Conservation (phyloP, 2,113 vertebrate genomes). For the Neofelis nebulosa region DNA sequence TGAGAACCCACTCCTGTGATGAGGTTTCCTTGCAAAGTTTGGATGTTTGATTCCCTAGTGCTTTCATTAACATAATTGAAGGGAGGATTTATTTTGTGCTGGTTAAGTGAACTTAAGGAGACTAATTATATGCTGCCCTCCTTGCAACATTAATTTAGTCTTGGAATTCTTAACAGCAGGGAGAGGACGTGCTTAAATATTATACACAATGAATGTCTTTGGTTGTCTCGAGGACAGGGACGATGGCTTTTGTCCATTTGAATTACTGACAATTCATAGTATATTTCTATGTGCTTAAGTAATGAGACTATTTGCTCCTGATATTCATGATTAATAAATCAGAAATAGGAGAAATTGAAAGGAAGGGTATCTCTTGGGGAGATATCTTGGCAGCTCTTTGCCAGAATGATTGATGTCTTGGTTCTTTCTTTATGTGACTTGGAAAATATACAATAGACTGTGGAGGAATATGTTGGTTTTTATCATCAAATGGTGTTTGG, state of each 20-base stretch:
- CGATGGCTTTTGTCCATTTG: neutral
- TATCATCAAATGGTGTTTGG: neutral
- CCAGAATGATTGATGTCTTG: neutral
- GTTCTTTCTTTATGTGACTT: neutral
- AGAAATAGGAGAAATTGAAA: neutral
- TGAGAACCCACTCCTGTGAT: neutral
- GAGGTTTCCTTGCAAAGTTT: neutral
- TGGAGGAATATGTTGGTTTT: neutral
- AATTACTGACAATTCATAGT: neutral
- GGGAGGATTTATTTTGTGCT: constrained; percentile 61
- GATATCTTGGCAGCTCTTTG: neutral
- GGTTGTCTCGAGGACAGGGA: neutral
- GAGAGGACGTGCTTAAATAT: neutral
- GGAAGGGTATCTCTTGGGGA: neutral
- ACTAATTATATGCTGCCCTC: constrained; percentile 45
- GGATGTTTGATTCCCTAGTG: neutral
- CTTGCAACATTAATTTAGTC: constrained; percentile 32
- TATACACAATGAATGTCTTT: neutral
- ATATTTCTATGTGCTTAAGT: neutral
- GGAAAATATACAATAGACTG: neutral
- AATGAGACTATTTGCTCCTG: neutral
- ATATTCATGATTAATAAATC: neutral
- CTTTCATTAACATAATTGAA: constrained; percentile 67
- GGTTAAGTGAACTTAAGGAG: constrained; percentile 56
- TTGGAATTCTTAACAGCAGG: constrained; percentile 26